These are phyloP conservation scores for Perizoma affinitatum DNA, from an alignment of 2,888 invertebrate species.

Conservation along the genomic window DNA sequence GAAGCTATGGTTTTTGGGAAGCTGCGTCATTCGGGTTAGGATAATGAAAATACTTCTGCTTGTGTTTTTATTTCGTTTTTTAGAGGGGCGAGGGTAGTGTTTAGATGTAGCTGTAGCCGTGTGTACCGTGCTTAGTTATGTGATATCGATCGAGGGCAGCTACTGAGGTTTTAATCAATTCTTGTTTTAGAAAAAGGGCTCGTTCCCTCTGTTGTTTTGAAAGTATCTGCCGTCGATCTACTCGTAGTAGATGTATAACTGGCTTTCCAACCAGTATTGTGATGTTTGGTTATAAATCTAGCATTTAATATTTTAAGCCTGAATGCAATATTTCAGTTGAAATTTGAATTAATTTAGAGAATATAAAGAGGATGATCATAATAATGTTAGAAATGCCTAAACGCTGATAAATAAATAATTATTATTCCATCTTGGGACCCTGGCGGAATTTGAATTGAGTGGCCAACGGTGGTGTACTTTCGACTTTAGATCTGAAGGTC, in stretches of 20 bases:
- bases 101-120: constrained; percentile 29
- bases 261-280: neutral
- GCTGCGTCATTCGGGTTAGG: constrained; percentile 78
- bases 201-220: constrained; percentile 10
- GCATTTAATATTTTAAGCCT: too few species aligned
- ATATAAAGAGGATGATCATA: too few species aligned
- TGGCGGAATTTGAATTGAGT: too few species aligned
- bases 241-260: constrained; percentile 7
- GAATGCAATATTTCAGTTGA: too few species aligned
- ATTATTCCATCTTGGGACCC: too few species aligned
- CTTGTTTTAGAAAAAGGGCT: constrained; percentile 25
- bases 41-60: constrained; percentile 79
- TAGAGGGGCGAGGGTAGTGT: constrained; percentile 38
- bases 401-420: too few species aligned
- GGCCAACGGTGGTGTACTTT: too few species aligned
- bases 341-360: too few species aligned
- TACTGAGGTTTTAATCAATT: constrained; percentile 24
- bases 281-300: too few species aligned
- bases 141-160: constrained; percentile 24
- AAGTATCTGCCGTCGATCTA: neutral
- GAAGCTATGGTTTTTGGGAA: constrained; percentile 76
- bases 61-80: constrained; percentile 61
- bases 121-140: constrained; percentile 35
- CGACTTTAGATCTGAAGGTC: too few species aligned
- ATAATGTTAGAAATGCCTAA: too few species aligned